Percentiles rank a stretch among this genome's conserved stretches.
phyloP scores from a whole-genome alignment of 2,797 vertebrate genomes.

The Semotilus atromaculatus region DNA sequence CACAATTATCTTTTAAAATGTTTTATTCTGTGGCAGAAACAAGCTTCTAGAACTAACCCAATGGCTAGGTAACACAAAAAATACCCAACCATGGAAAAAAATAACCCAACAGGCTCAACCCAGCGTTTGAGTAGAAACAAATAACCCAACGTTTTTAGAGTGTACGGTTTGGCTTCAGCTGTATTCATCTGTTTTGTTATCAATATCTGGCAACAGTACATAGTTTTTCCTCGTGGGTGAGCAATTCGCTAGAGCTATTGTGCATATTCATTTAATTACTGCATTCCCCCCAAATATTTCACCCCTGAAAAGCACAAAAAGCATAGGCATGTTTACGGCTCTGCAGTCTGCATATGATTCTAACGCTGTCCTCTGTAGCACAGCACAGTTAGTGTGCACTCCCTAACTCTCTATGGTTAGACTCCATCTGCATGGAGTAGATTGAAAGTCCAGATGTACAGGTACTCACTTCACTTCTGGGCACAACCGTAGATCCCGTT shows the following conservation, averaged over 20 bases:
- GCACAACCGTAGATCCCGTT: constrained; percentile 7
- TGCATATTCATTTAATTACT: not conserved
- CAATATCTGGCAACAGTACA: not conserved
- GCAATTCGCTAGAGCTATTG: not conserved
- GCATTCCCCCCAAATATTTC: not conserved
- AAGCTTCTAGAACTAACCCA: too few relatives aligned
- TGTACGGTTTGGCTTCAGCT: not conserved
- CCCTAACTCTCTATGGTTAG: not conserved
- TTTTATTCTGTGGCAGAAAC: too few relatives aligned
- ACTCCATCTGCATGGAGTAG: not conserved
- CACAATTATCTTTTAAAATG: too few relatives aligned
- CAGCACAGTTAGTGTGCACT: not conserved
- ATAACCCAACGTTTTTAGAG: not conserved
- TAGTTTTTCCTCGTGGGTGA: not conserved
- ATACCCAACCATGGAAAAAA: not conserved
- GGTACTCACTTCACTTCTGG: constrained; percentile 25
- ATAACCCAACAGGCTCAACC: not conserved
- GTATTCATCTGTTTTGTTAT: not conserved
- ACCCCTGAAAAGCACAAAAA: not conserved
- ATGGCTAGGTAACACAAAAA: not conserved
- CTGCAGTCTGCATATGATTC: constrained; percentile 14
- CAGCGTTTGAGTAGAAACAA: too few relatives aligned
- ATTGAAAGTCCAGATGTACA: constrained; percentile 29
- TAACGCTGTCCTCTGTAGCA: not conserved
- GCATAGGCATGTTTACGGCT: not conserved